These are phyloP conservation scores for Synchiropus splendidus DNA, from an alignment of 2,113 vertebrate species.

Conservation along the genomic window DNA sequence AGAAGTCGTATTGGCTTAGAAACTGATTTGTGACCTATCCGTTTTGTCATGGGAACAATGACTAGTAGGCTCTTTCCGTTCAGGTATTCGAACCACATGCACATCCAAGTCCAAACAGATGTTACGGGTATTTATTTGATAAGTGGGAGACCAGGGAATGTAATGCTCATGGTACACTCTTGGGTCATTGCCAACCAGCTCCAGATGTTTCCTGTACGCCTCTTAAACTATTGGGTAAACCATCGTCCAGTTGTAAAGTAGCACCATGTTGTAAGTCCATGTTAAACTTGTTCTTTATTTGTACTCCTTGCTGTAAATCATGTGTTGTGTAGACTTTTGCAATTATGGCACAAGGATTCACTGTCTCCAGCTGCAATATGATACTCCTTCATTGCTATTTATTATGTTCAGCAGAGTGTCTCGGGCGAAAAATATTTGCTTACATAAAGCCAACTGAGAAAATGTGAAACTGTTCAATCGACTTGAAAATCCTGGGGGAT, in stretches of 20 bases:
- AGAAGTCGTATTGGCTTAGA: too few relatives aligned
- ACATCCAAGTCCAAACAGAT: constrained; percentile 35
- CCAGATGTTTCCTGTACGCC: constrained; percentile 57
- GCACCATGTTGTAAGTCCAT: too few relatives aligned
- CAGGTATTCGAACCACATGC: constrained; percentile 10
- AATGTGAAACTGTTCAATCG: not conserved
- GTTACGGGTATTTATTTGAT: constrained; percentile 31
- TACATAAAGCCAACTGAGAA: not conserved
- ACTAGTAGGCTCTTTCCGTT: constrained; percentile 10
- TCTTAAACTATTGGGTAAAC: constrained; percentile 15
- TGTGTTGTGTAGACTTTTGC: too few relatives aligned
- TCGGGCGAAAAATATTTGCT: not conserved
- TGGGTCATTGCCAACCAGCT: constrained; percentile 21
- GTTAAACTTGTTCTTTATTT: too few relatives aligned
- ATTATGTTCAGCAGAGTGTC: not conserved
- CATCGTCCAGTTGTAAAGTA: constrained; percentile 18
- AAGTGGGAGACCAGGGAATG: constrained; percentile 32
- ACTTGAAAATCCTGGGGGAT: not conserved
- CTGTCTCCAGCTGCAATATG: too few relatives aligned
- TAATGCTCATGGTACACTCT: constrained; percentile 18
- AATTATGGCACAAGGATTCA: too few relatives aligned
- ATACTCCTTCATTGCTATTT: not conserved
- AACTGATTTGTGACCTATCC: too few relatives aligned
- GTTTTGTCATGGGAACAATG: too few relatives aligned
- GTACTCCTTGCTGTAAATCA: too few relatives aligned